A percentile compares a stretch with the other conserved stretches of the same genome.
These are phyloP conservation scores for Hipposideros larvatus DNA, from an alignment of 2,797 vertebrate species.

Conservation along the genomic window DNA sequence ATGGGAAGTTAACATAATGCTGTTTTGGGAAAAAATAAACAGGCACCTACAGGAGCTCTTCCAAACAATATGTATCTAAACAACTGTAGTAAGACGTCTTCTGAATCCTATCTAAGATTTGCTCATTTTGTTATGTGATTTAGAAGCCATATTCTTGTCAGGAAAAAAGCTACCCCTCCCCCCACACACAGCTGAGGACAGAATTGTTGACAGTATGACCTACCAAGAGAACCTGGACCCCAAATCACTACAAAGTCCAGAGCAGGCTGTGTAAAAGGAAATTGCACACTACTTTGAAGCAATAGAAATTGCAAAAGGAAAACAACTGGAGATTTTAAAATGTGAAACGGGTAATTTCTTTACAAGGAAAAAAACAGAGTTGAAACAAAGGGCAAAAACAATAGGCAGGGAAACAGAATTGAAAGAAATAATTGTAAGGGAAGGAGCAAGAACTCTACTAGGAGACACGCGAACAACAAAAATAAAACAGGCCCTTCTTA, in stretches of 20 bases:
- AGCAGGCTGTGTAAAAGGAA: neutral
- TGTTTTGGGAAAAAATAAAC: neutral
- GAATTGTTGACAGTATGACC: neutral
- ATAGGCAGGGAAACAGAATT: neutral
- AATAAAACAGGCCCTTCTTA: neutral
- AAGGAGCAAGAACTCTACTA: neutral
- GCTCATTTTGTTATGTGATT: neutral
- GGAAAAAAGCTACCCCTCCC: neutral
- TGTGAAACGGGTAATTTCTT: neutral
- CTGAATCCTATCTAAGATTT: neutral
- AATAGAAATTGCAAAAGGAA: neutral
- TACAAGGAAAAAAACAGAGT: neutral
- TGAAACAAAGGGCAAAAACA: conserved; percentile 1
- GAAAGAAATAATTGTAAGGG: neutral
- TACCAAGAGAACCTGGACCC: neutral
- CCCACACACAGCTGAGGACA: neutral
- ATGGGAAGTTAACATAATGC: neutral
- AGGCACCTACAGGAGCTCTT: no score
- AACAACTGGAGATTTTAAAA: neutral
- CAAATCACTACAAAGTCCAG: neutral
- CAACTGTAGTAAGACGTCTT: neutral
- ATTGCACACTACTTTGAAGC: neutral
- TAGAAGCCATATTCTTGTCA: neutral
- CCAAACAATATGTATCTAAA: neutral
- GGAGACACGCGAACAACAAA: neutral